Conservation (phyloP, 2,113 vertebrate species). For the Prochilodus magdalenae region DNA sequence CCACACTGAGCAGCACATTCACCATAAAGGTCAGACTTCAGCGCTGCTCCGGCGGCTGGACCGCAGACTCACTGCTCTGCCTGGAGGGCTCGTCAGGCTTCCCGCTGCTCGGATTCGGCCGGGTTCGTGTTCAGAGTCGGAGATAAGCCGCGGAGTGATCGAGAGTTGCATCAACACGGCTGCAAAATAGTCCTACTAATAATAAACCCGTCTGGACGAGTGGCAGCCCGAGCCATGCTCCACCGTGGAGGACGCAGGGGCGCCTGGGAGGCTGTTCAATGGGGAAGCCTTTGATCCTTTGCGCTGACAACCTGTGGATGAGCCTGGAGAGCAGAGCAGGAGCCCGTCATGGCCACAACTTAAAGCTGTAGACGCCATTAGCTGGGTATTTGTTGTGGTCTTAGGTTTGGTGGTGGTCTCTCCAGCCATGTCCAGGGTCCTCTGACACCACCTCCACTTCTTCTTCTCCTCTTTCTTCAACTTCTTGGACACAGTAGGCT, state of each 20-base stretch:
- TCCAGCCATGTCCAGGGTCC: background rate
- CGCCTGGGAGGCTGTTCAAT: background rate
- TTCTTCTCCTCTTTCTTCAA: background rate
- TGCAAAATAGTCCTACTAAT: background rate
- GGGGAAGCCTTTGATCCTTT: background rate
- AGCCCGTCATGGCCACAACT: background rate
- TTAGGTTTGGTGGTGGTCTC: no score
- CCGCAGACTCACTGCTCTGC: background rate
- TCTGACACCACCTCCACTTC: background rate
- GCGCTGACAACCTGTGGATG: slow-evolving; percentile 8
- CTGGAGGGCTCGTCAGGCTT: background rate
- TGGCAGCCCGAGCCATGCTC: background rate
- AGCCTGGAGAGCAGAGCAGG: slow-evolving; percentile 16
- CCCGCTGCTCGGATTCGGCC: background rate
- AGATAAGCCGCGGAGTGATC: background rate
- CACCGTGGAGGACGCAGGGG: background rate
- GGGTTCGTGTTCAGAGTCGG: background rate
- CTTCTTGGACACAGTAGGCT: background rate
- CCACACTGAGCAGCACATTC: background rate
- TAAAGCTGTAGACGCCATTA: background rate
- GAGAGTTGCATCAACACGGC: background rate
- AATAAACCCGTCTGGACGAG: background rate
- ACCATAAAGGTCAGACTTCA: slow-evolving; percentile 37
- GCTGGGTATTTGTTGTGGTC: background rate
- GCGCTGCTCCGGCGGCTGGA: background rate